These are phyloP conservation scores for Nothoprocta perdicaria DNA, from an alignment of 2,113 vertebrate species.

Conservation along the genomic window DNA sequence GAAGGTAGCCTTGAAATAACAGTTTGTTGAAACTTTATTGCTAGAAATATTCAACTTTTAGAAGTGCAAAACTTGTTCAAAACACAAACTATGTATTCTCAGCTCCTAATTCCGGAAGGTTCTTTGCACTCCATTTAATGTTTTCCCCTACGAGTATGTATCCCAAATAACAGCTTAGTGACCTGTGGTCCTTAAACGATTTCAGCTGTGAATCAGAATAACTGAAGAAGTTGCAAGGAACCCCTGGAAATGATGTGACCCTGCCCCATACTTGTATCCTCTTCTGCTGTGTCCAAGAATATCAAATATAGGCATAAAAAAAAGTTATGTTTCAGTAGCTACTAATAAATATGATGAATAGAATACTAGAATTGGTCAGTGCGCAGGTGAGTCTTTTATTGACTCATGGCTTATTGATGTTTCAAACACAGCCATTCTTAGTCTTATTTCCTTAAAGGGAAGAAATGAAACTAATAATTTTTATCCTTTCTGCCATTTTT, in stretches of 20 bases:
- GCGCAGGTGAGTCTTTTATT: neutral
- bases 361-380: neutral
- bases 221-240: neutral
- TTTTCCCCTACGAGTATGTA: neutral
- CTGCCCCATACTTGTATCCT: neutral
- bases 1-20: neutral
- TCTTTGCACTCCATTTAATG: neutral
- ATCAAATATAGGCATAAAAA: neutral
- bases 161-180: neutral
- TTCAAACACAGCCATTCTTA: neutral
- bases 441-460: neutral
- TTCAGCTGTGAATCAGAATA: neutral
- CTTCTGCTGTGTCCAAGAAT: neutral
- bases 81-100: neutral
- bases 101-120: neutral
- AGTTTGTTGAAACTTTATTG: neutral
- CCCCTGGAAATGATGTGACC: neutral
- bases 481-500: neutral
- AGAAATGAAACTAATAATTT: neutral
- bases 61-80: neutral
- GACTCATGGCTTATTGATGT: neutral
- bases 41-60: neutral
- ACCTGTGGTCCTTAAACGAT: neutral
- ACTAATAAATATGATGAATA: neutral
- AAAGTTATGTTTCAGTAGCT: neutral